Base-by-base conservation (phyloP, 35 echinoderm and acorn worm genomes). In the Stichopus chloronotus region DNA sequence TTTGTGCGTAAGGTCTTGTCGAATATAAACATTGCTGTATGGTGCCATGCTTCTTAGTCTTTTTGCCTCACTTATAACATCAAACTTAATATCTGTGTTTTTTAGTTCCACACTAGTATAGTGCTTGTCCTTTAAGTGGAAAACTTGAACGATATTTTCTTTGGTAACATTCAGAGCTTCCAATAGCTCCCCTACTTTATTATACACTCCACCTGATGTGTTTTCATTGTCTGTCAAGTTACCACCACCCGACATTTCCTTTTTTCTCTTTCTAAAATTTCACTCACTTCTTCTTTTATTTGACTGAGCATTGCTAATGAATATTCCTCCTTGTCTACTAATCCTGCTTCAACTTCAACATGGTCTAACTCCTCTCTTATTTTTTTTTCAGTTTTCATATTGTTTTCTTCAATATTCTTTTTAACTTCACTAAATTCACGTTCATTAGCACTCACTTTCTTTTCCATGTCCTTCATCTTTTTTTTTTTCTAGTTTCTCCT, bases 381-480 rank as follows among this genome's bases (percentile, higher is more conserved):
- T 9, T 30, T 55, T 9, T 30, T 30, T 58, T 63, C 58, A 58
- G 0, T 59, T 16, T 19, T 20, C 81, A 19, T 6, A 8, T 0
- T 84, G 10, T 84, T 84, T 84, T 58, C 53, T 9, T 11, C 7
- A 84, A 52, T 6, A 12, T 55, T 14, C 10, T 53, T 84, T 55
- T 58, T n/a, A 79, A 12, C 52, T 79, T 21, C 20, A 12, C 20
- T 8, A 25, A 12, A 8, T 79, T 9, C 56, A 14, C 52, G n/a
- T 17, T 78, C 76, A 7, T 8, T 78, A 30, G 10, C 76, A 52
- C 0, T 81, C 6, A 87, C 7, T 87, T 87, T 87, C 56, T 87
- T 87, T 25, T 87, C 84, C 55, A 87, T 63, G 8, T 87, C 84
- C 19, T 58, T 58, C 81, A 84, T 84, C 7, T 84, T 43, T 84